Conservation (phyloP, 1,140 invertebrate genomes). For the Aphelenchoides besseyi region DNA sequence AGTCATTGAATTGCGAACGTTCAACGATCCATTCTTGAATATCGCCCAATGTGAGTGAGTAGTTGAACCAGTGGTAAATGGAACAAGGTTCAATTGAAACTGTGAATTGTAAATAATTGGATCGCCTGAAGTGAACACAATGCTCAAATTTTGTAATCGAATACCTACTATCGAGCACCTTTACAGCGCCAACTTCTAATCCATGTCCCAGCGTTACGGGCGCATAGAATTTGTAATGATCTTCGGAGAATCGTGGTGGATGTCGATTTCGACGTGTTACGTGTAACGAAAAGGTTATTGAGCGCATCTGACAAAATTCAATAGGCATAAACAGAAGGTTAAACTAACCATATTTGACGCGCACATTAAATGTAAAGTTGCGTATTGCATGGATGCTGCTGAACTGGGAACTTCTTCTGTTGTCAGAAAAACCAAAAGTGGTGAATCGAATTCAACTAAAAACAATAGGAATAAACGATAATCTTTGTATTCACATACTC, state of each 20-base stretch:
- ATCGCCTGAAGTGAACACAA: no score
- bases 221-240: constrained; percentile 47
- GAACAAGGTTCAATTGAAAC: constrained; percentile 26
- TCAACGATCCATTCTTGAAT: constrained; percentile 40
- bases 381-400: constrained; percentile 32
- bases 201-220: constrained; percentile 33
- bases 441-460: constrained; percentile 48
- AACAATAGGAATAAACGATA: no score
- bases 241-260: constrained; percentile 36
- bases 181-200: constrained; percentile 40
- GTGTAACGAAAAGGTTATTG: constrained; percentile 47
- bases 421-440: constrained; percentile 47
- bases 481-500: no score
- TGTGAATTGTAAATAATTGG: constrained; percentile 54
- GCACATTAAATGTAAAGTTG: constrained; percentile 47
- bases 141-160: no score
- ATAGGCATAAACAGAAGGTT: no score
- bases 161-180: constrained; percentile 29
- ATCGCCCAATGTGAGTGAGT: constrained; percentile 30
- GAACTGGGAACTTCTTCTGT: constrained; percentile 39
- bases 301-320: constrained; percentile 46
- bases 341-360: constrained; percentile 44
- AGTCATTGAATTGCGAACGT: constrained; percentile 28
- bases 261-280: constrained; percentile 50
- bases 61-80: not conserved